phyloP scores from a whole-genome alignment of 2,888 invertebrate genomes.

The Idaea straminata region DNA sequence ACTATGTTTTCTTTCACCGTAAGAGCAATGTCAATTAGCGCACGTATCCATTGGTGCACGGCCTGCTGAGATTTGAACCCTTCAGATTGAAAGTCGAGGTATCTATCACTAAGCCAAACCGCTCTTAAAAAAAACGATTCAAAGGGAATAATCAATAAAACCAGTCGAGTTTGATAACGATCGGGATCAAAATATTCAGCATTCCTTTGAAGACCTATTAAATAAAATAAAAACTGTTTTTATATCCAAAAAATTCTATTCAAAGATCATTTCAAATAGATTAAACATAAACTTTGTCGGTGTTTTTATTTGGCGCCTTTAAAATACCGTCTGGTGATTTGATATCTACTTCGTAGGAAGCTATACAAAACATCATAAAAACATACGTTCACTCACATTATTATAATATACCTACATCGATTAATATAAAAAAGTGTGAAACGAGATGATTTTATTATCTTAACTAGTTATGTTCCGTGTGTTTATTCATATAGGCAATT shows the following conservation, averaged over 20 bases:
- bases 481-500: background rate
- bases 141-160: background rate
- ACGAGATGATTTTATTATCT: background rate
- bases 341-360: background rate
- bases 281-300: slow-evolving; percentile 1
- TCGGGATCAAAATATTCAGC: background rate
- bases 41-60: too few relatives aligned
- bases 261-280: background rate
- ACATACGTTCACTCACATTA: background rate
- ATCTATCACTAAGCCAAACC: background rate
- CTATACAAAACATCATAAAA: background rate
- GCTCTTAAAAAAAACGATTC: background rate
- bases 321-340: background rate
- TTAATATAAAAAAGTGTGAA: background rate
- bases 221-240: slow-evolving; percentile 6
- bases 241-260: slow-evolving; percentile 9
- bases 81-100: too few relatives aligned
- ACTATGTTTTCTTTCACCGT: too few relatives aligned
- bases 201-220: background rate
- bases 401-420: background rate
- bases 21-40: too few relatives aligned
- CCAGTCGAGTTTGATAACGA: background rate
- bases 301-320: slow-evolving; percentile 1
- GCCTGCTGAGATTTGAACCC: too few relatives aligned
- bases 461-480: background rate